Percentiles rank a stretch among this genome's conserved stretches.
These are phyloP conservation scores for Elegia similella DNA, from an alignment of 2,888 invertebrate species.

Conservation along the genomic window DNA sequence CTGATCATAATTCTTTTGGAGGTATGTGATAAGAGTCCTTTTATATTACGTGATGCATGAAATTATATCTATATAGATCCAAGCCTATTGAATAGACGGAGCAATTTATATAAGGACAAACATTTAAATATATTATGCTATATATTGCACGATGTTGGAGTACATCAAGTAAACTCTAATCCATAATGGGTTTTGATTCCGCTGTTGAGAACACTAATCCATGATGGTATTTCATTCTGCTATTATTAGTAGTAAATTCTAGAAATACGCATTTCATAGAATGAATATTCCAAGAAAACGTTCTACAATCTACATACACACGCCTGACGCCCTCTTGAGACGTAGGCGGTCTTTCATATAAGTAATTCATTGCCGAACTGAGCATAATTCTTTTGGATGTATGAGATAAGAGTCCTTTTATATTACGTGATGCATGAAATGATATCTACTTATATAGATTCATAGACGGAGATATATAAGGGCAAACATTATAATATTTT, in stretches of 20 bases:
- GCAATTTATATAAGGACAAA: neutral
- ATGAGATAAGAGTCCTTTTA: neutral
- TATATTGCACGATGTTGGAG: neutral
- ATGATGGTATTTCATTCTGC: too few species aligned
- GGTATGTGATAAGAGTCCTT: neutral
- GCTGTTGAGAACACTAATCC: too few species aligned
- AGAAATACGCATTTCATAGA: neutral
- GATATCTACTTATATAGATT: neutral
- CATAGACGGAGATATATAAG: neutral
- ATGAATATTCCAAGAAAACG: neutral
- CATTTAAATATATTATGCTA: neutral
- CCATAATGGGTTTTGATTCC: too few species aligned
- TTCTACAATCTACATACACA: neutral
- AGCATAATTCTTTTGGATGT: neutral
- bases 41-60: neutral
- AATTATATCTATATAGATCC: neutral
- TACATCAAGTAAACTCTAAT: too few species aligned
- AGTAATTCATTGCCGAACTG: conserved; percentile 1
- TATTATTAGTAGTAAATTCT: too few species aligned
- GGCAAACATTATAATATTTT: neutral
- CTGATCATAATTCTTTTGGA: neutral
- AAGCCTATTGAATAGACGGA: too few species aligned
- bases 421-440: conserved; percentile 1
- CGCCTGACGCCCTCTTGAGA: neutral
- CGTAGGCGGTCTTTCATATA: neutral